phyloP scores from a whole-genome alignment of 1,140 invertebrate genomes.

The Euura saliciscinereae region DNA sequence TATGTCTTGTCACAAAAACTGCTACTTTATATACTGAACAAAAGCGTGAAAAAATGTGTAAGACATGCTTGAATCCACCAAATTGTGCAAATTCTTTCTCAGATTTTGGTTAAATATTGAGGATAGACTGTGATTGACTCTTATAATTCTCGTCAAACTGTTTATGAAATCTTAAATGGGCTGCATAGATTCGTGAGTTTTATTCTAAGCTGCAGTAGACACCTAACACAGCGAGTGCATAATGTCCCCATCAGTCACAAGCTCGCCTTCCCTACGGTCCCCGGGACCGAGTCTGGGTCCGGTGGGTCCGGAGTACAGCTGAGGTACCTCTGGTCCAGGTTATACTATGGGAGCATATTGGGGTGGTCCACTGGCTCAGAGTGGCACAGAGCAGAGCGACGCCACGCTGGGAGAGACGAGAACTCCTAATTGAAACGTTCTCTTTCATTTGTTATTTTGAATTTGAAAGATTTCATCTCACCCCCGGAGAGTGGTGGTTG shows the following conservation, averaged over 20 bases:
- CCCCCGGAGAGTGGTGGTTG: neutral
- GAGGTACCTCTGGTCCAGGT: conserved; percentile 4
- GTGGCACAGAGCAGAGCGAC: conserved; percentile 23
- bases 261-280: conserved; percentile 28
- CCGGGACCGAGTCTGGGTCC: neutral
- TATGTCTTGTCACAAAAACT: no score
- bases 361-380: conserved; percentile 38
- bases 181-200: conserved; percentile 2
- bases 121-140: no score
- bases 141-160: no score
- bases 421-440: conserved; percentile 52
- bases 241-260: conserved; percentile 47
- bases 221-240: conserved; percentile 39
- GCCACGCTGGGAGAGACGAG: conserved; percentile 49
- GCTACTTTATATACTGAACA: no score
- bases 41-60: no score
- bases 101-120: no score
- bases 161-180: no score
- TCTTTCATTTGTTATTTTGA: conserved; percentile 50
- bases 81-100: no score
- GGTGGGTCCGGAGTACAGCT: conserved; percentile 9
- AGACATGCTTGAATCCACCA: no score
- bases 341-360: conserved; percentile 19
- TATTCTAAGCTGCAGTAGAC: conserved; percentile 17
- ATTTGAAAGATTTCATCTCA: conserved; percentile 44